Evolutionary conservation across 1,140 invertebrate genomes (phyloP), one percentile per base, ranked within the genome.

Genomic region (Eubasilissa regina): DNA sequence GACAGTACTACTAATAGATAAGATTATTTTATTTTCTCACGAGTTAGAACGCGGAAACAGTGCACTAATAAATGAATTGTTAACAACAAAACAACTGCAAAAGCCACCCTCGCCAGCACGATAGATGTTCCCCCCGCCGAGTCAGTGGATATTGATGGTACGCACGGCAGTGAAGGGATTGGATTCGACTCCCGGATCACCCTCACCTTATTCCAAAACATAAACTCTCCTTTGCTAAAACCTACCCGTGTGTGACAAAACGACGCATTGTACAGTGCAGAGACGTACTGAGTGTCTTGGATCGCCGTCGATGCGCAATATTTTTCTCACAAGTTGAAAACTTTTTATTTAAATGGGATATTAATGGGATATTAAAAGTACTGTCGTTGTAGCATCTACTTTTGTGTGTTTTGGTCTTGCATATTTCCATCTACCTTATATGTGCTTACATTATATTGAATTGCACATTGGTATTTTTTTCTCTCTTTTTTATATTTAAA

Each of bases 141-240:
- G 47, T 70, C 66, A 25, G 66, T 70, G 66, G 66, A 70, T 53
- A 25, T 13, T 51, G 66, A 17, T 10, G 66, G 66, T 70, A 48
- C 45, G 19, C n/a, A 44, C 43, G 51, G 25, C 48, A 56, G 53
- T 56, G 53, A 55, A 74, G 70, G 70, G 70, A 74, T 74, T 74
- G 51, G 66, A 47, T 70, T 70, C 66, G 47, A 70, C 66, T 70
- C 55, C 73, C 73, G 73, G 9, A 64, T 66, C 75, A 77, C 75
- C 75, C 75, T 82, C 78, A 82, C 81, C 81, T 82, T 82, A 82
- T 82, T 82, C 81, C 81, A 56, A 82, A 82, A 83, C 81, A 83
- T 80, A 83, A 83, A 83, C 81, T 83, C 79, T 83, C 81, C 81
- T 80, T 83, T 80, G 76, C 81, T 60, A 70, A 77, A 79, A 80